Conservation (phyloP, 92 coral and sea anemone species). For the Porites divaricata region DNA sequence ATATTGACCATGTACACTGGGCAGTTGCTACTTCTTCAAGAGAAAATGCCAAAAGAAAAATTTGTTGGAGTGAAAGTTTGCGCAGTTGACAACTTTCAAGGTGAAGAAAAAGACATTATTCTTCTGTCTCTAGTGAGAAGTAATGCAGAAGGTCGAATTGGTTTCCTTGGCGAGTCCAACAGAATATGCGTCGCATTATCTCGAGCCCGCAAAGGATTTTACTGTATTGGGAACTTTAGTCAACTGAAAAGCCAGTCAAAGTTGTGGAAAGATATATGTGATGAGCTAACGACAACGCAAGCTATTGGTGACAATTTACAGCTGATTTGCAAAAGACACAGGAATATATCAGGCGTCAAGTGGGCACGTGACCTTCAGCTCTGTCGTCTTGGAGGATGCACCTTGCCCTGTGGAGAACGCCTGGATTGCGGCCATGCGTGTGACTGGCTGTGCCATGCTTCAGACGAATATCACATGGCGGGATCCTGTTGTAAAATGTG, state of each 20-base stretch:
- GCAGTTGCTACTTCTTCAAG: conserved; percentile 59
- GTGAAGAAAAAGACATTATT: conserved; percentile 84
- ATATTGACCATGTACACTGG: conserved; percentile 79
- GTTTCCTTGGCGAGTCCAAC: conserved; percentile 77
- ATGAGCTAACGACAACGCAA: conserved; percentile 33
- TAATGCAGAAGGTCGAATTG: conserved; percentile 63
- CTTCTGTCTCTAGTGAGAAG: conserved; percentile 79
- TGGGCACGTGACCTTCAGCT: not conserved
- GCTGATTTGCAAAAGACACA: conserved; percentile 37
- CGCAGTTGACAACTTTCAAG: conserved; percentile 79
- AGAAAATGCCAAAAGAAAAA: conserved; percentile 56
- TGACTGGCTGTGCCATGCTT: conserved; percentile 12
- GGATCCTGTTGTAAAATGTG: conserved; percentile 18
- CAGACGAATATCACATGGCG: conserved; percentile 33
- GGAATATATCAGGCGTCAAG: not conserved
- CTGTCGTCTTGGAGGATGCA: conserved; percentile 7
- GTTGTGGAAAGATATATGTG: conserved; percentile 73
- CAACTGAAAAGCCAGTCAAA: conserved; percentile 47
- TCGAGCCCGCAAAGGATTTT: conserved; percentile 77
- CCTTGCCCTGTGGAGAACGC: conserved; percentile 16
- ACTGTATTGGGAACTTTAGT: conserved; percentile 72
- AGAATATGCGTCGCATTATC: conserved; percentile 87
- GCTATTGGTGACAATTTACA: conserved; percentile 8
- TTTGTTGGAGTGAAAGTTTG: conserved; percentile 67
- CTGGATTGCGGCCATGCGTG: conserved; percentile 34